Evolutionary conservation across 2,888 invertebrate genomes (phyloP), one percentile per base, ranked within the genome.

Genomic region (Drosophila rellima): DNA sequence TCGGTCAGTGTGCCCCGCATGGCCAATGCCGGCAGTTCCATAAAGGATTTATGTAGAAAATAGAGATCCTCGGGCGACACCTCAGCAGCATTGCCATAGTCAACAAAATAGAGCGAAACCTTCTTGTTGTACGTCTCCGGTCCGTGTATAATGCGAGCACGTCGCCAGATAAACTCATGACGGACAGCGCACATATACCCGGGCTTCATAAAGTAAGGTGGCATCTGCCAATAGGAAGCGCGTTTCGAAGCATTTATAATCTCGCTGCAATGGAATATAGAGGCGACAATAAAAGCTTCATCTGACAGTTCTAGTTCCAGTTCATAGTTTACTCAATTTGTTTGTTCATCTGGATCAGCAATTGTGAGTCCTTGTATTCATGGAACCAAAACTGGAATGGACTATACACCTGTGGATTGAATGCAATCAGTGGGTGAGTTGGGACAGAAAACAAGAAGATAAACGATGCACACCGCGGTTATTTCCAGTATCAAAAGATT

Each of bases 331-430:
- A 48, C 48, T 8, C 3, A 0, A 48, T 48, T n/a, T 31, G 13
- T 13, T n/a, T 0, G 3, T n/a, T 18, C 33, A 48, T 4, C 13
- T 17, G 1, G 3, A 4, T 5, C 2, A 48, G 3, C 1, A 31
- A 3, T 2, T 13, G 4, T 17, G 13, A 8, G 18, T 33, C 48
- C 7, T 13, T 7, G 1, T 18, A 3, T n/a, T 33, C 18, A 13
- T 48, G 48, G n/a, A 48, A 48, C 48, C 48, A 48, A 18, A 48
- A 48, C 33, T 48, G 48, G 20, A 48, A 48, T 33, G 48, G 48
- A 33, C 48, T 48, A 33, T 48, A 48, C 8, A 48, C 48, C 48
- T 48, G 33, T 4, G 18, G n/a, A 48, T 3, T 6, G 17, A 10
- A 47, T 29, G 15, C 8, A 26, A 45, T 26, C 11, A 45, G 15